A percentile compares a stretch with the other conserved stretches of the same genome.
Evolutionary conservation across 1,140 invertebrate species (phyloP).

Genomic region (Pseudomyrmex pallidus): DNA sequence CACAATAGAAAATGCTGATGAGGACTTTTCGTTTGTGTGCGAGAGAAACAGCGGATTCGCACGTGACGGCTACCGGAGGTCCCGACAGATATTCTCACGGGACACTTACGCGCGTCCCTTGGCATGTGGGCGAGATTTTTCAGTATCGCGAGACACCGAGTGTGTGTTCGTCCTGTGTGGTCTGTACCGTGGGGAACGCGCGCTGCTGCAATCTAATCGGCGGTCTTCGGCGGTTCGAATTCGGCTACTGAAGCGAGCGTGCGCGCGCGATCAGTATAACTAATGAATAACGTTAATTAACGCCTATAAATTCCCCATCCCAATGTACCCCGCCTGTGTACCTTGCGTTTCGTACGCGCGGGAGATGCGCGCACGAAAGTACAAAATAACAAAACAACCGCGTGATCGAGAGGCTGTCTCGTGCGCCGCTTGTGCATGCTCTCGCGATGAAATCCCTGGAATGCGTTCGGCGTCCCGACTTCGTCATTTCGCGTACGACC

Average conservation of each 20-base stretch:
- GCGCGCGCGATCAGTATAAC: conserved; percentile 41
- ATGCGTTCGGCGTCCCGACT: conserved; percentile 48
- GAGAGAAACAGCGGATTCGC: no score
- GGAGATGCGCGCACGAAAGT: conserved; percentile 14
- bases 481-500: conserved; percentile 9
- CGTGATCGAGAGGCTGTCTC: conserved; percentile 59
- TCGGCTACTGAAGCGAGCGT: conserved; percentile 44
- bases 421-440: conserved; percentile 19
- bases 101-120: conserved; percentile 24
- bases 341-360: conserved; percentile 20
- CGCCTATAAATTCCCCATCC: conserved; percentile 66
- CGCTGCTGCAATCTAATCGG: conserved; percentile 59
- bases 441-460: conserved; percentile 64
- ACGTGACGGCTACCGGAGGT: not conserved
- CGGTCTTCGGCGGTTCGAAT: conserved; percentile 55
- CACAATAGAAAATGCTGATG: no score
- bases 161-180: conserved; percentile 62
- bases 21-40: no score
- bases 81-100: conserved; percentile 12
- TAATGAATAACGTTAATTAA: conserved; percentile 77
- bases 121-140: conserved; percentile 52
- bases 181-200: conserved; percentile 40
- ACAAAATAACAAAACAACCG: conserved; percentile 22
- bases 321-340: not conserved
- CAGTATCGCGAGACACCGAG: conserved; percentile 20